Evolutionary conservation across 2,113 vertebrate genomes (phyloP).

Genomic region (Burhinus oedicnemus): DNA sequence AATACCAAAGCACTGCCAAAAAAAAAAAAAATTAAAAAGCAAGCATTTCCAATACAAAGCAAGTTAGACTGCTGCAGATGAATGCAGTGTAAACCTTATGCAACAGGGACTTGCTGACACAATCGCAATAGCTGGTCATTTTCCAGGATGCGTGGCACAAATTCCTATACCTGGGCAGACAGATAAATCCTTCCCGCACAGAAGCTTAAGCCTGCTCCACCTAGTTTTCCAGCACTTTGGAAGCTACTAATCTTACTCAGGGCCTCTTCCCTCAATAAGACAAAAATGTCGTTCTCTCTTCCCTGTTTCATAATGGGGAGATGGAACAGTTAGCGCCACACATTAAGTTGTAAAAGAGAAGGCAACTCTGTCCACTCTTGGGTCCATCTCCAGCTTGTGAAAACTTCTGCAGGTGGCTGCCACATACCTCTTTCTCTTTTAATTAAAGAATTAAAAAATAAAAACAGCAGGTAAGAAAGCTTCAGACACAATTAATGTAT

Average conservation of each 20-base stretch:
- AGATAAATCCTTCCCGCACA: not conserved
- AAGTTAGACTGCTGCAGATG: not conserved
- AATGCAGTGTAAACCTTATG: not conserved
- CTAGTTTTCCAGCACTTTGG: not conserved
- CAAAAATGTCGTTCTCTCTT: not conserved
- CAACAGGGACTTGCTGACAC: not conserved
- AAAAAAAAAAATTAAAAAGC: not conserved
- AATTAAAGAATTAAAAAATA: not conserved
- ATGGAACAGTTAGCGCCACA: accelerated
- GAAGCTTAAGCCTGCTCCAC: not conserved
- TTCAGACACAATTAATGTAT: not conserved
- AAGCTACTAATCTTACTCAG: not conserved
- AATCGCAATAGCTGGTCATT: not conserved
- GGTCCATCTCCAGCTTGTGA: not conserved
- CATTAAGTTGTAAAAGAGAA: not conserved
- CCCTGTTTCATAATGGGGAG: not conserved
- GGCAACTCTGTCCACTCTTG: not conserved
- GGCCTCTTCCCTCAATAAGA: not conserved
- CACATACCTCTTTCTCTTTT: not conserved
- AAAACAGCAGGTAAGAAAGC: not conserved
- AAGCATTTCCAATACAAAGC: not conserved
- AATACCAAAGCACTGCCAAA: not conserved
- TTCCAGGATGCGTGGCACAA: not conserved
- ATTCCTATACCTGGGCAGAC: not conserved
- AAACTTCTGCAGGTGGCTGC: not conserved